Conservation (phyloP, 2,888 invertebrate genomes). For the Cephonodes hylas region DNA sequence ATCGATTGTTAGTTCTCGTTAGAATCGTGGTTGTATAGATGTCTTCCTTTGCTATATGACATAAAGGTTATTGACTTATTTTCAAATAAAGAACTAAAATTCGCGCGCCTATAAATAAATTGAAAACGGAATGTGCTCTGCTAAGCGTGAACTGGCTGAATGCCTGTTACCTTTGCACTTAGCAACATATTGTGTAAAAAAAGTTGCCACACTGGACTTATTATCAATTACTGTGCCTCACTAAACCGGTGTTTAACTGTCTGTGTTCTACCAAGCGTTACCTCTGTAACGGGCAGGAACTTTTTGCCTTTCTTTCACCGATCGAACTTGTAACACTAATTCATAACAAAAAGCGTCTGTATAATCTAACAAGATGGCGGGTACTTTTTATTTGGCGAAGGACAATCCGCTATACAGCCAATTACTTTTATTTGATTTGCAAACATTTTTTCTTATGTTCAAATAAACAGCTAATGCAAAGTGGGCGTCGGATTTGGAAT, state of each 20-base stretch:
- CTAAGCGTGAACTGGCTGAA: background rate
- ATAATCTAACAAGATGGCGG: background rate
- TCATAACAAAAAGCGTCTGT: background rate
- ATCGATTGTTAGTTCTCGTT: conserved; percentile 29
- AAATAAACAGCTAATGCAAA: conserved; percentile 33
- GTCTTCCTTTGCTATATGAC: background rate
- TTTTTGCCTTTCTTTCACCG: conserved; percentile 17
- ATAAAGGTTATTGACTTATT: background rate
- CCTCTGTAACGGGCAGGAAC: conserved; percentile 45
- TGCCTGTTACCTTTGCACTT: background rate
- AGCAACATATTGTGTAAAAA: background rate
- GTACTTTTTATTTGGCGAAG: background rate
- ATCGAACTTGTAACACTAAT: conserved; percentile 9
- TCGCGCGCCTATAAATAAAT: background rate
- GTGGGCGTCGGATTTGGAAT: conserved; percentile 31
- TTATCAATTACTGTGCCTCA: conserved; percentile 25
- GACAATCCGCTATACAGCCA: background rate
- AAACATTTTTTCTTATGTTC: background rate
- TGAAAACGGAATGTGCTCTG: background rate
- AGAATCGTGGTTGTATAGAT: background rate
- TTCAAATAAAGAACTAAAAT: background rate
- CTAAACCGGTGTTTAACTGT: conserved; percentile 61
- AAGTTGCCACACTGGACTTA: conserved; percentile 7
- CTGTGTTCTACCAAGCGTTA: conserved; percentile 55
- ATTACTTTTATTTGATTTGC: background rate